Conservation (phyloP, 2,888 invertebrate species). For the Andrena haemorrhoa region DNA sequence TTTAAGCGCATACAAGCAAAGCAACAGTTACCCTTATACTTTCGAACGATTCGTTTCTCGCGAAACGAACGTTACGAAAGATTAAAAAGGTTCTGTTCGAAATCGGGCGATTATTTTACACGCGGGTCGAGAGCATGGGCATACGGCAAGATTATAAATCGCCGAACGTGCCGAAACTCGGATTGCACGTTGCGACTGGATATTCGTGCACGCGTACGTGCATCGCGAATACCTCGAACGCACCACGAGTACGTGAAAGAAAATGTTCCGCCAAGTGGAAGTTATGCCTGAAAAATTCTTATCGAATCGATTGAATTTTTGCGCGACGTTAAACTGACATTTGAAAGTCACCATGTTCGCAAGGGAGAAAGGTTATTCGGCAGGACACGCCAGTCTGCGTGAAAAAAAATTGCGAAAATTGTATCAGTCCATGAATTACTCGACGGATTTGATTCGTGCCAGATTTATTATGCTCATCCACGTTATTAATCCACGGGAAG, state of each 20-base stretch:
- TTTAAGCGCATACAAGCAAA: background rate
- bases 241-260: background rate
- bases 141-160: background rate
- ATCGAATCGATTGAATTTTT: background rate
- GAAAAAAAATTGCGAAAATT: slow-evolving; percentile 47
- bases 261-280: background rate
- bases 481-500: background rate
- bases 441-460: background rate
- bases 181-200: slow-evolving; percentile 39
- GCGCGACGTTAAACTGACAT: slow-evolving; percentile 59
- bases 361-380: slow-evolving; percentile 53
- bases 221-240: background rate
- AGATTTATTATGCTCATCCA: background rate
- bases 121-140: background rate
- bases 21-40: background rate
- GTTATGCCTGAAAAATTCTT: background rate
- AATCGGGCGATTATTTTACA: background rate
- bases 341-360: slow-evolving; percentile 70
- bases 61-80: background rate
- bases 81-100: background rate
- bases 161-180: slow-evolving; percentile 19
- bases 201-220: background rate
- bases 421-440: slow-evolving; percentile 21
- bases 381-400: slow-evolving; percentile 15
- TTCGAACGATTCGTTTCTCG: background rate